Evolutionary conservation across 2,888 invertebrate species (phyloP).

Genomic region (Rhogogaster chlorosoma): DNA sequence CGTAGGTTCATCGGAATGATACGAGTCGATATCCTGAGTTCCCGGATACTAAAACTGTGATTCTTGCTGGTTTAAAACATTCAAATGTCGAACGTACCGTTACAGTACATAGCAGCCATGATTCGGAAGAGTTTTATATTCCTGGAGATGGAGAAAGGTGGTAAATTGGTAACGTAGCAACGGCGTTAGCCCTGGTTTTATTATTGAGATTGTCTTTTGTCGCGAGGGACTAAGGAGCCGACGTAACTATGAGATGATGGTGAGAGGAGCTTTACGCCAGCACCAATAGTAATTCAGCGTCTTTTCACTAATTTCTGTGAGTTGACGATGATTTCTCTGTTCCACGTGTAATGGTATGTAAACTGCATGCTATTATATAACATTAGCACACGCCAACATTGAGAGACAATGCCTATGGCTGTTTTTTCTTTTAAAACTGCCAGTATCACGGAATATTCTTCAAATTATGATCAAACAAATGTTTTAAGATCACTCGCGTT

Average conservation of each 20-base stretch:
- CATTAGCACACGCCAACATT: constrained; percentile 77
- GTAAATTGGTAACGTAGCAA: constrained; percentile 15
- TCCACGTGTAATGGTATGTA: constrained; percentile 95
- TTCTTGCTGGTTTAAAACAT: neutral
- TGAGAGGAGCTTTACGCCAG: neutral
- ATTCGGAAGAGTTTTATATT: constrained; percentile 49
- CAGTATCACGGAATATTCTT: constrained; percentile 63
- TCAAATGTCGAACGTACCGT: constrained; percentile 60
- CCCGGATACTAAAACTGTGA: neutral
- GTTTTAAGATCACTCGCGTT: neutral
- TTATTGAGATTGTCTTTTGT: constrained; percentile 37
- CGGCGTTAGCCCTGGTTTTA: neutral
- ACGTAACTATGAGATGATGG: constrained; percentile 12
- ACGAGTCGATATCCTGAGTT: neutral
- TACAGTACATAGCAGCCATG: constrained; percentile 74
- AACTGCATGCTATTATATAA: constrained; percentile 83
- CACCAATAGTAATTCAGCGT: constrained; percentile 83
- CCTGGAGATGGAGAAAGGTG: constrained; percentile 15
- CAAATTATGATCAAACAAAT: neutral
- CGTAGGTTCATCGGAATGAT: neutral
- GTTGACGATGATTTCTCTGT: constrained; percentile 95
- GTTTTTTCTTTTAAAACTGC: constrained; percentile 66
- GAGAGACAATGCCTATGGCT: constrained; percentile 70
- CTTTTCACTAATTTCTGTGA: constrained; percentile 95
- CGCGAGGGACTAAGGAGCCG: constrained; percentile 37